Conservation (phyloP, 2,113 vertebrate species). For the Scolopax mira region DNA sequence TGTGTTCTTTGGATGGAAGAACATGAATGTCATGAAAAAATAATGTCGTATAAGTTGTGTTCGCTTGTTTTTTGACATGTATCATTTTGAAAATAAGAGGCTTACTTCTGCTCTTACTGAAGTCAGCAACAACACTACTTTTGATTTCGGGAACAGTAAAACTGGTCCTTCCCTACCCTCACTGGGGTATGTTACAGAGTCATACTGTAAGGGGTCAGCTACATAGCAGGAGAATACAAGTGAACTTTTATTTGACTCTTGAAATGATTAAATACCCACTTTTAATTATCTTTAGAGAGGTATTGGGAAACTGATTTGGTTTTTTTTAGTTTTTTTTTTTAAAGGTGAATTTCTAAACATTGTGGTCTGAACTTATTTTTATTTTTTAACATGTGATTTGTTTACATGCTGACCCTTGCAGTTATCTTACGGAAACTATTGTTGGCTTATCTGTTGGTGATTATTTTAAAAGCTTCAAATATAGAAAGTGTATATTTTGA, state of each 20-base stretch:
- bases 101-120: background rate
- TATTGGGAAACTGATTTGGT: background rate
- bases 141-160: background rate
- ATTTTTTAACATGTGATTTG: background rate
- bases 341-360: background rate
- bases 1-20: background rate
- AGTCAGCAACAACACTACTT: background rate
- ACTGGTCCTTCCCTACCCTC: background rate
- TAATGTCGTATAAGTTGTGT: background rate
- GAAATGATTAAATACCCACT: background rate
- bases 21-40: background rate
- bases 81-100: background rate
- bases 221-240: background rate
- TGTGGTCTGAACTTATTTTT: background rate
- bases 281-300: background rate
- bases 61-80: background rate
- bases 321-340: background rate
- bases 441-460: background rate
- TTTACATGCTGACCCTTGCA: background rate
- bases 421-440: background rate
- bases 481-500: background rate
- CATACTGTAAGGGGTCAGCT: background rate
- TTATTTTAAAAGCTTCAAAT: background rate
- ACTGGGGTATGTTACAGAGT: background rate
- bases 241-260: background rate